Evolutionary conservation across 2,797 vertebrate species (phyloP).

Genomic region (Selene dorsalis): DNA sequence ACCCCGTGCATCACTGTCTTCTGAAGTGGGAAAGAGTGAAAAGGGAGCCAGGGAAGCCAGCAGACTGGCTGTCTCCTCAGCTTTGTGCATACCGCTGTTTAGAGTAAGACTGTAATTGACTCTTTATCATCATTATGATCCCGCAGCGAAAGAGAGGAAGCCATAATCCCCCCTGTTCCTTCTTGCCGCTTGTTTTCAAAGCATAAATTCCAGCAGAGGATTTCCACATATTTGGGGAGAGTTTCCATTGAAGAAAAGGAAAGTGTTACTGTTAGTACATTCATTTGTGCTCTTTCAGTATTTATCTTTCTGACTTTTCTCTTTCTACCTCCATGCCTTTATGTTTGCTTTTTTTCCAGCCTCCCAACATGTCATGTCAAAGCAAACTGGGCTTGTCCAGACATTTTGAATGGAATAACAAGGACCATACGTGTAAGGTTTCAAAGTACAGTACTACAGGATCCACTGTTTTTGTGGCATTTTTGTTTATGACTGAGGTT

Average conservation of each 20-base stretch:
- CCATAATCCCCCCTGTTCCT: slow-evolving; percentile 72
- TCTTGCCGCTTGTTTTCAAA: slow-evolving; percentile 73
- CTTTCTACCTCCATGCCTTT: slow-evolving; percentile 21
- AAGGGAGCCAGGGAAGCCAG: slow-evolving; percentile 62
- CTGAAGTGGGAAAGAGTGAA: slow-evolving; percentile 59
- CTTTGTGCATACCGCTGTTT: slow-evolving; percentile 76
- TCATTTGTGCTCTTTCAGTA: slow-evolving; percentile 21
- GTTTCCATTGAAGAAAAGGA: slow-evolving; percentile 69
- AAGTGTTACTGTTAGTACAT: slow-evolving; percentile 47
- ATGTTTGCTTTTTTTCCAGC: slow-evolving; percentile 29
- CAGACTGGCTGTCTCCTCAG: slow-evolving; percentile 78
- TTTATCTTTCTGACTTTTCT: slow-evolving; percentile 3
- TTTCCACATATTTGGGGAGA: slow-evolving; percentile 81
- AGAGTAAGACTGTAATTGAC: slow-evolving; percentile 81
- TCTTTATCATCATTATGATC: slow-evolving; percentile 82
- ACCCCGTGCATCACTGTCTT: slow-evolving; percentile 54
- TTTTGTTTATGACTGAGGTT: slow-evolving; percentile 74
- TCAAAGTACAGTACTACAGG: slow-evolving; percentile 69
- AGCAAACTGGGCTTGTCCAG: slow-evolving; percentile 54
- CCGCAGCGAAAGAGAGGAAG: slow-evolving; percentile 68
- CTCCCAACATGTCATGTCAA: slow-evolving; percentile 59
- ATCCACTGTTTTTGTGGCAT: slow-evolving; percentile 47
- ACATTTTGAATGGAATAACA: slow-evolving; percentile 79
- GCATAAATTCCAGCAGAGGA: slow-evolving; percentile 76
- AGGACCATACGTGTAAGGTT: slow-evolving; percentile 80